phyloP scores from a whole-genome alignment of 2,113 vertebrate genomes.

The Lophotis ruficrista region DNA sequence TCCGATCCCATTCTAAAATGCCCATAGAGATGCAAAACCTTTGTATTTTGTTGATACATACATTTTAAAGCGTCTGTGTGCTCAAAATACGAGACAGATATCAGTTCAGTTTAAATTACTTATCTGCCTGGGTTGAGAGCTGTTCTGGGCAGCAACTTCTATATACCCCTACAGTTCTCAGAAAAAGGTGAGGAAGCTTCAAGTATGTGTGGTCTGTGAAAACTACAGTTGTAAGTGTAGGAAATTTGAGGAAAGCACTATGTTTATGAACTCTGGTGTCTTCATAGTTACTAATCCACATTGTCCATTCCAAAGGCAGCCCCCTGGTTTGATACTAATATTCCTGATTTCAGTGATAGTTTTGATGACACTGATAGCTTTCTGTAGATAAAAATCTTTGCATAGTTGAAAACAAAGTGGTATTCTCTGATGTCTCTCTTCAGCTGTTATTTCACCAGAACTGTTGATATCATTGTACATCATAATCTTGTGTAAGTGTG shows the following conservation, averaged over 20 bases:
- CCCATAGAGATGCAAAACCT: background rate
- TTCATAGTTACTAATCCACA: background rate
- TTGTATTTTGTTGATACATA: background rate
- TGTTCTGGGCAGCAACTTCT: background rate
- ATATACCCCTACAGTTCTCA: rapidly evolving
- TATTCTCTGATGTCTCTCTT: background rate
- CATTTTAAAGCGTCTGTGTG: background rate
- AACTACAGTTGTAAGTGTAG: background rate
- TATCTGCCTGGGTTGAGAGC: background rate
- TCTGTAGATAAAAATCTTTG: background rate
- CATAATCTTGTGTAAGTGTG: background rate
- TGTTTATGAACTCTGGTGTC: background rate
- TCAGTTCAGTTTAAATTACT: background rate
- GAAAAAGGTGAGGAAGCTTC: background rate
- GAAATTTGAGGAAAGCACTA: background rate
- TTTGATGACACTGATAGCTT: background rate
- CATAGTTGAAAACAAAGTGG: background rate
- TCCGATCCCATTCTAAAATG: background rate
- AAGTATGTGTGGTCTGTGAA: background rate
- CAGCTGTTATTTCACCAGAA: background rate
- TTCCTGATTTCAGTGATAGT: background rate
- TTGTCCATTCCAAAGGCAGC: background rate
- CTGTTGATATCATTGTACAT: background rate
- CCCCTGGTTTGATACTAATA: background rate
- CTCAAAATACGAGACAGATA: background rate